phyloP scores from a whole-genome alignment of 2,113 vertebrate genomes.

The Spea bombifrons region DNA sequence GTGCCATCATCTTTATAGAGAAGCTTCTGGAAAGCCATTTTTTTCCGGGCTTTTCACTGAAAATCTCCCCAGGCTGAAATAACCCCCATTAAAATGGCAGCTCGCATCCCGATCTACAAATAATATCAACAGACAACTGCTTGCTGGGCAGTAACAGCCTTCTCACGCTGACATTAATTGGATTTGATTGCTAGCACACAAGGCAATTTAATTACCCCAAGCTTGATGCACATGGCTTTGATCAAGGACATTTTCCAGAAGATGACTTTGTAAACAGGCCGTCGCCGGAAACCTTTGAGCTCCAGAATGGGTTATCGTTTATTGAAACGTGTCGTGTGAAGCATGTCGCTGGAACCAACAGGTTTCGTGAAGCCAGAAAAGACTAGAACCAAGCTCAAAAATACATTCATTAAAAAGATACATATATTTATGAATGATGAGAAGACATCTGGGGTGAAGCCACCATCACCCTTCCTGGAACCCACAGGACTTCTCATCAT shows the following conservation, averaged over 20 bases:
- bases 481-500: too few relatives aligned
- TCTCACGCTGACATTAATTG: conserved; percentile 5
- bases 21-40: not conserved
- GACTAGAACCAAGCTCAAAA: too few relatives aligned
- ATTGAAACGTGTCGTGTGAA: too few relatives aligned
- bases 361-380: too few relatives aligned
- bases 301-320: too few relatives aligned
- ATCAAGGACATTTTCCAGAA: not conserved
- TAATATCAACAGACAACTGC: not conserved
- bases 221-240: not conserved
- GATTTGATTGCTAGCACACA: not conserved
- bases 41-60: not conserved
- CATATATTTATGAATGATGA: too few relatives aligned
- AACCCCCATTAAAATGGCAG: not conserved
- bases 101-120: not conserved
- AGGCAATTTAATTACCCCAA: not conserved
- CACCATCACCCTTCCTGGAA: too few relatives aligned
- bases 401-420: too few relatives aligned
- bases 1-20: not conserved
- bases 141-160: not conserved
- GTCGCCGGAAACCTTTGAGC: not conserved
- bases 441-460: too few relatives aligned
- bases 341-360: too few relatives aligned
- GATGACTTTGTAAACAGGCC: not conserved
- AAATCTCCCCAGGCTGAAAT: not conserved